These are phyloP conservation scores for Mormyrops boulengeri DNA, from an alignment of 2,797 vertebrate genomes.

Conservation along the genomic window DNA sequence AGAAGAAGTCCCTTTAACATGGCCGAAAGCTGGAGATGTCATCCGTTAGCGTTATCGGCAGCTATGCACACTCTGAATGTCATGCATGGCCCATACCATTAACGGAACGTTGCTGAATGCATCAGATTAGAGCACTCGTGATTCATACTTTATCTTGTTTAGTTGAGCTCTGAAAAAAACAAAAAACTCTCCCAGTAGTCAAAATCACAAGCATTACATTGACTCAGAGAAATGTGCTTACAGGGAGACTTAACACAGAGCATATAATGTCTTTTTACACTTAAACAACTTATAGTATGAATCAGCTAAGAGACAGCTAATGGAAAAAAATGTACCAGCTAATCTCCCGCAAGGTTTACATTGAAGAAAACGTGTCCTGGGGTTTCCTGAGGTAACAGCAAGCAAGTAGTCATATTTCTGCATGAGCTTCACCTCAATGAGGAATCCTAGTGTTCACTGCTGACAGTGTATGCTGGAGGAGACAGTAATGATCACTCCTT, in stretches of 20 bases:
- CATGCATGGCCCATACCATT: conserved; percentile 30
- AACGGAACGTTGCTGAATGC: conserved; percentile 15
- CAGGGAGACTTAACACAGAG: not conserved
- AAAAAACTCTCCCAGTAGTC: conserved; percentile 4
- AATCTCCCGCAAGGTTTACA: not conserved
- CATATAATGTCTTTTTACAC: conserved; percentile 9
- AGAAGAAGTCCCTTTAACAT: conserved; percentile 55
- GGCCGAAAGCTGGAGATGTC: conserved; percentile 44
- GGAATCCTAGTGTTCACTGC: not conserved
- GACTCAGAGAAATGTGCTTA: not conserved
- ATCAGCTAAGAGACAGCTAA: conserved; percentile 2
- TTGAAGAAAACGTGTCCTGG: not conserved
- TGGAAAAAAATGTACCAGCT: not conserved
- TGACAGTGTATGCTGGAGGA: not conserved
- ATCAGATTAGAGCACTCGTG: not conserved
- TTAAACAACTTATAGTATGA: conserved; percentile 3
- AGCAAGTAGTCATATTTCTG: not conserved
- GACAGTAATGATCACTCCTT: not conserved
- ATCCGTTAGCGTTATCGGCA: conserved; percentile 65
- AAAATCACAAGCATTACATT: not conserved
- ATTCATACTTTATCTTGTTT: conserved; percentile 11
- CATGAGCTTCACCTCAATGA: not conserved
- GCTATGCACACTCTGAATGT: conserved; percentile 31
- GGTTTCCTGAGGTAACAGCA: not conserved
- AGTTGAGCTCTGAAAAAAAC: conserved; percentile 37